Evolutionary conservation across 2,113 vertebrate genomes (phyloP).

Genomic region (Labeo catla): DNA sequence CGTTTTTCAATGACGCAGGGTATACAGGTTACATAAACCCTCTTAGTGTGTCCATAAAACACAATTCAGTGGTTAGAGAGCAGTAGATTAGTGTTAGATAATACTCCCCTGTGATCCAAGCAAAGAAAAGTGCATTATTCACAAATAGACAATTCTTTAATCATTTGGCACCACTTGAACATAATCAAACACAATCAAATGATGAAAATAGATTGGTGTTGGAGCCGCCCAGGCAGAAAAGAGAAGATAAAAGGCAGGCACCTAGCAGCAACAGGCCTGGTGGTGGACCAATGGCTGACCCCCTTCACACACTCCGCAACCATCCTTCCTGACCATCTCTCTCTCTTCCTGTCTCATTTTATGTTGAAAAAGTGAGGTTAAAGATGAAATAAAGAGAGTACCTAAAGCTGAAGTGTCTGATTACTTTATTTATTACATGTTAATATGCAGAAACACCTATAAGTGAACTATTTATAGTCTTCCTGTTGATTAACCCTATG

Average conservation of each 20-base stretch:
- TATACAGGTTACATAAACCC: constrained; percentile 18
- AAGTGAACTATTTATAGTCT: neutral
- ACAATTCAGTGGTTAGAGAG: constrained; percentile 7
- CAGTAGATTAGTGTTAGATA: constrained; percentile 24
- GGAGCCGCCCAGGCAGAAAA: constrained; percentile 47
- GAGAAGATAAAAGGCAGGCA: constrained; percentile 59
- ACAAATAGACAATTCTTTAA: constrained; percentile 6
- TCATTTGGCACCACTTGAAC: neutral
- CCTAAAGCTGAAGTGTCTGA: constrained; percentile 2
- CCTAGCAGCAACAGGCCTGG: constrained; percentile 69
- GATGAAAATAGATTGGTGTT: neutral
- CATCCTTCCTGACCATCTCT: constrained; percentile 34
- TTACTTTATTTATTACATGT: neutral
- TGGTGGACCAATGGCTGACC: constrained; percentile 49
- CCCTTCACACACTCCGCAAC: constrained; percentile 41
- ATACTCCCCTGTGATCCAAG: constrained; percentile 21
- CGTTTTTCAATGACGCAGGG: neutral
- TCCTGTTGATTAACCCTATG: neutral
- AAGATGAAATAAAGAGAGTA: neutral
- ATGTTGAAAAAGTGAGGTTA: neutral
- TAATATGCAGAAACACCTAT: neutral
- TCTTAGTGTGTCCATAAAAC: constrained; percentile 40
- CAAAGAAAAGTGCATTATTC: constrained; percentile 27
- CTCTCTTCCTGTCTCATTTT: neutral
- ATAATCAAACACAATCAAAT: constrained; percentile 34